Evolutionary conservation across 2,888 invertebrate species (phyloP), one percentile per base, ranked within the genome.

Genomic region (Smittia aterrima): DNA sequence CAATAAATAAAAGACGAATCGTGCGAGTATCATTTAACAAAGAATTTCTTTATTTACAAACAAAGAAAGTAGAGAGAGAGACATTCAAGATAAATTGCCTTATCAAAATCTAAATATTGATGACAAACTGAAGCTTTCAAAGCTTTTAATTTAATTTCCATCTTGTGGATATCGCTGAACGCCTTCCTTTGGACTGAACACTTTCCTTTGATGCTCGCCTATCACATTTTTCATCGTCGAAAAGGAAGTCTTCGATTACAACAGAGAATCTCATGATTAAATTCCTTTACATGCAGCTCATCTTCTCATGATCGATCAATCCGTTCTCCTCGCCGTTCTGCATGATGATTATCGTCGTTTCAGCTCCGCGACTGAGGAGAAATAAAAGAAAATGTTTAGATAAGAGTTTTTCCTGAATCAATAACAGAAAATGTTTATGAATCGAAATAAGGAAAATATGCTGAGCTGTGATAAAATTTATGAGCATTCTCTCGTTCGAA

Each of bases 271-370:
- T 32, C 32, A 32, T 32, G 32, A 32, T 32, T 32, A 32, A 32
- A 32, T 32, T 32, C 32, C 62, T 3, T 72, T 62, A 72, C 40
- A 72, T 72, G 53, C 72, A 62, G 24, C 72, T 72, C 62, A 72
- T 62, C 16, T 62, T 62, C 27, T 72, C 72, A n/a, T 62, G 58
- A 62, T 72, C 62, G 20, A 62, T 62, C 72, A 72, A 38, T n/a
- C 72, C 72, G 32, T 72, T 58, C 22, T 40, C 72, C 20, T 72
- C 62, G 20, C 66, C 66, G 16, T 16, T 72, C 25, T 72, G 54
- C 20, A 72, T 54, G 4, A 70, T 70, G 9, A 72, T 72, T 18
- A 72, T 54, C 32, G 72, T 72, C 16, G 72, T 72, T 62, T 72
- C 72, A 4, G 72, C 58, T 13, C 53, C 72, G 13, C 58, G 25